Conservation (phyloP, 2,797 vertebrate species). For the Sebastolobus altivelis region DNA sequence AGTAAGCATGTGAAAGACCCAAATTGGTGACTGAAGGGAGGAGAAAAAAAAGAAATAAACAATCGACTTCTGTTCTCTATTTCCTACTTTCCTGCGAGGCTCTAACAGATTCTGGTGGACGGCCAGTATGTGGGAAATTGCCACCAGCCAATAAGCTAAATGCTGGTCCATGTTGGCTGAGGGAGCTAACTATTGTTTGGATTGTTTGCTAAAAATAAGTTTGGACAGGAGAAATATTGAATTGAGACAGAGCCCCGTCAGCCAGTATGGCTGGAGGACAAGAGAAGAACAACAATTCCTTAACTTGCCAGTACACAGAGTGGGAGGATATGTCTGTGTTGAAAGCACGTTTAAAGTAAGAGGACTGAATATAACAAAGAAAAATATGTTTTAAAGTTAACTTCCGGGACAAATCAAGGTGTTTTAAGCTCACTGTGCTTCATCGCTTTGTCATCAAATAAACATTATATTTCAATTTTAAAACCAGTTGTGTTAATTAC, state of each 20-base stretch:
- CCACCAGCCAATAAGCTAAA: slow-evolving; percentile 45
- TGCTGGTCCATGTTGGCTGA: slow-evolving; percentile 33
- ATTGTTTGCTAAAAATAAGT: slow-evolving; percentile 55
- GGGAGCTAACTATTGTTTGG: slow-evolving; percentile 49
- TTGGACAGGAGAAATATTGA: slow-evolving; percentile 47
- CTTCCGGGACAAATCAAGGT: no score
- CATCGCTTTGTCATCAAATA: no score
- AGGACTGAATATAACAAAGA: background rate
- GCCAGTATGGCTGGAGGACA: slow-evolving; percentile 46
- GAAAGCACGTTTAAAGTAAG: background rate
- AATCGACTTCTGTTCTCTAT: slow-evolving; percentile 19
- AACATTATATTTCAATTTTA: no score
- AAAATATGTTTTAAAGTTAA: no score
- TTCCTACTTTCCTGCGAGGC: background rate
- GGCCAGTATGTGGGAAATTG: slow-evolving; percentile 41
- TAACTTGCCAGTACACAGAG: slow-evolving; percentile 16
- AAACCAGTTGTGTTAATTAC: no score
- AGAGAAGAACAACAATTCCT: slow-evolving; percentile 42
- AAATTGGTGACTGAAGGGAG: background rate
- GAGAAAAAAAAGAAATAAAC: background rate
- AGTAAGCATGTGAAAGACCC: background rate
- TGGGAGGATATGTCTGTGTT: slow-evolving; percentile 19
- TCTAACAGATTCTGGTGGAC: slow-evolving; percentile 40
- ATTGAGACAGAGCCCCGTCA: slow-evolving; percentile 16
- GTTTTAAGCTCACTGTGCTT: no score